Percentiles rank a stretch among this genome's conserved stretches.
Conservation (phyloP, 2,797 vertebrate genomes). For the Agapornis canus region DNA sequence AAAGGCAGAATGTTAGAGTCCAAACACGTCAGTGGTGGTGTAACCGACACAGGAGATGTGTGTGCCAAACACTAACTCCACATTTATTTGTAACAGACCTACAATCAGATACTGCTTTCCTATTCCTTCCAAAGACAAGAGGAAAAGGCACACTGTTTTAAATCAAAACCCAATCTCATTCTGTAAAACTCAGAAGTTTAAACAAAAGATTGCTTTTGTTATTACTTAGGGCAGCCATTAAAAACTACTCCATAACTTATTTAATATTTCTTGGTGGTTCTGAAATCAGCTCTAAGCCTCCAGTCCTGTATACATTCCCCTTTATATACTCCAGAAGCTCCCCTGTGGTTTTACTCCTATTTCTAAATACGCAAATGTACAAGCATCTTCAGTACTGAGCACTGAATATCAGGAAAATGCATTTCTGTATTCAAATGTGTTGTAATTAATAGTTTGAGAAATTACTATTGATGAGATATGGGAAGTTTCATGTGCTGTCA, state of each 20-base stretch:
- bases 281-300: not conserved
- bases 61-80: accelerated
- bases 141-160: accelerated
- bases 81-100: accelerated
- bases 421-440: not conserved
- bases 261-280: not conserved
- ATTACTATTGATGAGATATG: too few relatives aligned
- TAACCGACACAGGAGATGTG: accelerated
- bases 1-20: not conserved
- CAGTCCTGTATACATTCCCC: not conserved
- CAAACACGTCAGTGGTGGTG: accelerated
- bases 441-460: not conserved
- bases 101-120: not conserved
- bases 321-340: not conserved
- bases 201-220: not conserved
- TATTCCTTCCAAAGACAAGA: not conserved
- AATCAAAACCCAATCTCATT: not conserved
- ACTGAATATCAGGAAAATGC: accelerated
- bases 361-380: not conserved
- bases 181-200: not conserved
- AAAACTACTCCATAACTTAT: not conserved
- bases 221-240: not conserved
- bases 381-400: not conserved
- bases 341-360: not conserved
- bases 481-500: not conserved